Base-by-base conservation (phyloP, 2,797 vertebrate genomes). In the Sebastes vulpes region DNA sequence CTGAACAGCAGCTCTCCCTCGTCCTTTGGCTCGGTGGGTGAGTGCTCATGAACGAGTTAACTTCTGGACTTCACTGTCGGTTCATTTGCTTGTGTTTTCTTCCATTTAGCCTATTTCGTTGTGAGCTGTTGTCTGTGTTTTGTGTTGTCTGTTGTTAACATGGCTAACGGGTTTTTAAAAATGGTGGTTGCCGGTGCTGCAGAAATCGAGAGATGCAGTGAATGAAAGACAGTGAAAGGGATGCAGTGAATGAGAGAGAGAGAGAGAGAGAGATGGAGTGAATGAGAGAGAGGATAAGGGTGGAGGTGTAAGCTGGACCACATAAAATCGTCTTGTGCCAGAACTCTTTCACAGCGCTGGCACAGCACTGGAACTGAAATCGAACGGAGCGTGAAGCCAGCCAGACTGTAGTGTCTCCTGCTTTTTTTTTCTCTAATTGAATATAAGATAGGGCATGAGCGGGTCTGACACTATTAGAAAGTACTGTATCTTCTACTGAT, bases 221-320 rank as follows among this genome's bases (percentile, higher is more conserved):
- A 92, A 85, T 85, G 86, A 67, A 56, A 80, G 83, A 72, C 26
- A 52, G 26, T 8, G 35, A 66, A 68, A 72, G 32, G 61, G 38
- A 74, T 42, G 57, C 57, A 18, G 32, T 77, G 83, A 90, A 87
- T 91, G 89, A 64, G 82, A 74, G 61, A 79, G 29, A 67, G 68
- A 79, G 63, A 20, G n/a, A 59, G 50, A 60, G 31, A 54, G 75
- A 31, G n/a, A 61, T 26, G 71, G 23, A 72, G 63, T 77, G 70
- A 84, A 75, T 84, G 84, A 74, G 65, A 81, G 32, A 65, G 68
- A 79, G 64, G 74, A 88, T 58, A 75, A 85, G 77, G 88, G 64
- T 86, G 90, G 91, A 92, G 89, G 91, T 90, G 93, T 85, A 75
- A 73, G 88, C 88, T 90, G 80, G 87, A 89, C 90, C 85, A 90